Evolutionary conservation across 2,113 vertebrate species (phyloP), one percentile per base, ranked within the genome.

Genomic region (Carassius carassius): DNA sequence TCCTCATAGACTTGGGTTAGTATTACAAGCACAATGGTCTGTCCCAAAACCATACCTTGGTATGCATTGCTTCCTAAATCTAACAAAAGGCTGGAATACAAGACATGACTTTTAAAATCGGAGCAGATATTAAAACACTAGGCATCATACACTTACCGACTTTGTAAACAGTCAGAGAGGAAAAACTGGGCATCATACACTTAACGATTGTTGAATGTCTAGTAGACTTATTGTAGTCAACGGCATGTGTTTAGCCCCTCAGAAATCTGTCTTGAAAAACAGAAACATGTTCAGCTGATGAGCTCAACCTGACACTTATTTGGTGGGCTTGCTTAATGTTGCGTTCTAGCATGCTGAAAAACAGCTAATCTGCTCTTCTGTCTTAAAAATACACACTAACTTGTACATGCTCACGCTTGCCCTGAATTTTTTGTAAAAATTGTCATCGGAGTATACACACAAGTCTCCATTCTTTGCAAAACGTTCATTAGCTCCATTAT

Each of bases 1-100:
- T 99, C 89, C 98, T 99, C 83, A 99, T 99, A 54, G 98, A 99
- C 88, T 92, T 99, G 1, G 98, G 98, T 99, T 93, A 95, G 91
- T 81, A 63, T 7, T 29, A 37, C 47, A 67, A 25, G 72, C 81
- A 85, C 77, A 11, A 49, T 25, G 44, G 47, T 16, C 23, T 51
- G 58, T 44, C 19, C 10, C 8, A 63, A 25, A 78, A 58, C n/a
- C n/a, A n/a, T n/a, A n/a, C 32, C 19, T 35, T 32, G 23, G 11
- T 4, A 1, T 47, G 44, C 44, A 12, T 47, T 44, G 41, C 9
- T 29, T 29, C 29, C 29, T 29, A 29, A 29, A 29, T 29, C 29
- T 1, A 29, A 29, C 29, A 29, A 29, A 29, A 29, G 29, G 29
- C 29, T 29, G 29, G 29, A 29, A 29, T n/a, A n/a, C n/a, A n/a